These are phyloP conservation scores for Brachionus calyciflorus DNA, from an alignment of 1,140 invertebrate genomes.

Conservation along the genomic window DNA sequence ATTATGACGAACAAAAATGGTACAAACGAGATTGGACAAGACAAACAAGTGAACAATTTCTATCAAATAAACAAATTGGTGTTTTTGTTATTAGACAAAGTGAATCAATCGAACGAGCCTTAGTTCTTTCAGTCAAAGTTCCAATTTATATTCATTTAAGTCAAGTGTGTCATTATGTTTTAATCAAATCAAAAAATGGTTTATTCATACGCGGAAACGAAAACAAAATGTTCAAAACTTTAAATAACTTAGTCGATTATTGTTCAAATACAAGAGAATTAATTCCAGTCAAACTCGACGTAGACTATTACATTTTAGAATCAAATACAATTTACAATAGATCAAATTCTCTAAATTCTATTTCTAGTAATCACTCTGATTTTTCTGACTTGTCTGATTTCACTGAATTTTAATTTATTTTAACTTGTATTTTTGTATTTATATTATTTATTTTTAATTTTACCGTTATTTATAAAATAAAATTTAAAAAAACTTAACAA, in stretches of 20 bases:
- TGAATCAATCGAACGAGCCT: neutral
- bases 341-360: neutral
- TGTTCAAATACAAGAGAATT: neutral
- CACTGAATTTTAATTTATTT: neutral
- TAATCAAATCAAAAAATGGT: neutral
- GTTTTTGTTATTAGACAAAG: neutral
- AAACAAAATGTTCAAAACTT: constrained; percentile 2
- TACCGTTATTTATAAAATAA: too few relatives aligned
- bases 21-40: neutral
- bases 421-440: neutral
- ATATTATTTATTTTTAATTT: too few relatives aligned
- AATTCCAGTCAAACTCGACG: neutral
- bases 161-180: neutral
- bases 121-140: neutral
- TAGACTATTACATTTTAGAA: neutral
- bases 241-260: neutral
- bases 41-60: neutral
- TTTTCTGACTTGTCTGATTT: neutral
- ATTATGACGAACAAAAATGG: constrained; percentile 2
- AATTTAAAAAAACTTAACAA: too few relatives aligned
- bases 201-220: neutral
- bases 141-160: neutral
- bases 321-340: neutral
- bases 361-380: neutral
- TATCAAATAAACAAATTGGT: neutral